phyloP scores from a whole-genome alignment of 1,140 invertebrate genomes.

The Drosophila miranda region DNA sequence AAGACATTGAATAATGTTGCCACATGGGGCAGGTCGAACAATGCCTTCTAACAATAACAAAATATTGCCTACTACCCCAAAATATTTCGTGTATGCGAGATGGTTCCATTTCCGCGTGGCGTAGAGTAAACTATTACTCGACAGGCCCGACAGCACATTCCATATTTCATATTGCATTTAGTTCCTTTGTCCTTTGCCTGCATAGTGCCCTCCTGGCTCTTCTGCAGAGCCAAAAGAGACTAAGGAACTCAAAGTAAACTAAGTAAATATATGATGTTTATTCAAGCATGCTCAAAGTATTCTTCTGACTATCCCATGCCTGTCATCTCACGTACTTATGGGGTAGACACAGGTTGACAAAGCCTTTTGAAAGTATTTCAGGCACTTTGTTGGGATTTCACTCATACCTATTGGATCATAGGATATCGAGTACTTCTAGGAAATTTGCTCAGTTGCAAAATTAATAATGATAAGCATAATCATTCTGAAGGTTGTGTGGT shows the following conservation, averaged over 20 bases:
- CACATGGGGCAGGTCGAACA: slow-evolving; percentile 32
- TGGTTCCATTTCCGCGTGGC: slow-evolving; percentile 35
- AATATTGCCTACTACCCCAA: slow-evolving; percentile 40
- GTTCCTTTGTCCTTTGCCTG: slow-evolving; percentile 18
- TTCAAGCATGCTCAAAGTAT: slow-evolving; percentile 13
- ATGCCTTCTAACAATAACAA: slow-evolving; percentile 39
- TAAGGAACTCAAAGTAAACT: slow-evolving; percentile 3
- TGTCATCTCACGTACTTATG: no score
- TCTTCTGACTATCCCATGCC: background rate
- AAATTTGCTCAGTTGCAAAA: no score
- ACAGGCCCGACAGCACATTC: slow-evolving; percentile 34
- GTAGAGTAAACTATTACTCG: slow-evolving; percentile 46
- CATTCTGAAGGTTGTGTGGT: no score
- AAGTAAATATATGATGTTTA: slow-evolving; percentile 12
- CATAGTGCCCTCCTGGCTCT: slow-evolving; percentile 12
- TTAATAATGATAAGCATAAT: no score
- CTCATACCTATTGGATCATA: no score
- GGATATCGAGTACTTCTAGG: no score
- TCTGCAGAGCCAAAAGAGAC: slow-evolving; percentile 10
- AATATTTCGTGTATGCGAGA: slow-evolving; percentile 28
- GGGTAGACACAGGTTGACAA: no score
- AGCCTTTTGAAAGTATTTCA: no score
- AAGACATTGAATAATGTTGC: slow-evolving; percentile 36
- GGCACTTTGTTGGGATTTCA: no score
- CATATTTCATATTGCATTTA: slow-evolving; percentile 13